Base-by-base conservation (phyloP, 2,797 vertebrate genomes). In the Ceryle rudis region DNA sequence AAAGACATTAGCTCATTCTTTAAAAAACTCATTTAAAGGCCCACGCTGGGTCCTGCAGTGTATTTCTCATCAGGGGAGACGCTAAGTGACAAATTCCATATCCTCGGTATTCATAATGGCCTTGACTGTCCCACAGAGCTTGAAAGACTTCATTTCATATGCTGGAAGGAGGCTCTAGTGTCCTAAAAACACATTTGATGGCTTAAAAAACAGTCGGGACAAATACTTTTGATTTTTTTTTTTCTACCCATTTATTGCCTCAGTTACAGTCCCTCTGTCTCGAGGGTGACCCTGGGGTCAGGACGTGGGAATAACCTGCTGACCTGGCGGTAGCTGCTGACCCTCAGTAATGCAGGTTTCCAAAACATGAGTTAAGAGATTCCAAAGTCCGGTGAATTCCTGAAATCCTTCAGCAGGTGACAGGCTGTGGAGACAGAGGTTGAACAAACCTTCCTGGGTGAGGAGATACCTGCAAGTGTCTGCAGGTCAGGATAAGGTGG, bases 401-500 rank as follows among this genome's bases (percentile, higher is more conserved):
- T 65, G 61, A 42, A 65, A 47, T 11, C 31, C 29, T 44, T 39
- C n/a, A 16, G 49, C 46, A 77, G 71, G 41, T 49, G 72, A 26
- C 5, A 1, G 17, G 66, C 6, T 61, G 16, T 1, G 31, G 62
- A 81, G 54, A 35, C 57, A 35, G 65, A 79, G 81, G 39, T 31
- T 49, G 66, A 16, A 14, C 5, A 7, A 58, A 10, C 33, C 18
- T 49, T 58, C 35, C 25, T 1, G n/a, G 23, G 33, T 0, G 25
- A 17, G 73, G 37, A 10, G 6, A 4, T 33, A 41, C 31, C 64
- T 33, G 81, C 13, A 5, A 44, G 17, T 1, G 8, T 9, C 47
- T 18, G 16, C 2, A 28, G 49, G 0, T 4, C 1, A 2, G 33
- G 51, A 2, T 35, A n/a, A 3, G 2, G 1, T 0, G 11, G 33